phyloP scores from a whole-genome alignment of 2,113 vertebrate species.

The Muntiacus muntjak region DNA sequence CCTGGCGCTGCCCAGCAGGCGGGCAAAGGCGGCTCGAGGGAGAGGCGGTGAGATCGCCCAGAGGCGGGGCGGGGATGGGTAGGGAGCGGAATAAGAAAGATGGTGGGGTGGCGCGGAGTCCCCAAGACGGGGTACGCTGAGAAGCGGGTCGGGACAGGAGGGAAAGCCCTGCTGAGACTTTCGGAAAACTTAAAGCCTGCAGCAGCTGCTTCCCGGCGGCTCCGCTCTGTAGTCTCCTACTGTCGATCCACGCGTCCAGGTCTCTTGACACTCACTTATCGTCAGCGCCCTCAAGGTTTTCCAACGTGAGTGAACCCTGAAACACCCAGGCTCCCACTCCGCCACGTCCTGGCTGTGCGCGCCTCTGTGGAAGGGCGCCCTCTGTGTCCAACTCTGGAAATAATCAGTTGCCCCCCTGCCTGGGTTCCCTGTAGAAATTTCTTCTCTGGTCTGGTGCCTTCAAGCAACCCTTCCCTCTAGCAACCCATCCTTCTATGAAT shows the following conservation, averaged over 20 bases:
- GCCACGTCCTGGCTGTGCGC: fast-evolving
- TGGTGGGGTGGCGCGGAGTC: neutral
- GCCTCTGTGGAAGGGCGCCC: conserved; percentile 18
- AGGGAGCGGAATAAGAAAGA: neutral
- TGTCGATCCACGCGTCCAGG: neutral
- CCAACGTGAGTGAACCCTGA: neutral
- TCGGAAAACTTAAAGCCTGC: conserved; percentile 8
- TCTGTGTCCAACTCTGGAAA: conserved; percentile 22
- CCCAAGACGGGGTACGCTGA: neutral
- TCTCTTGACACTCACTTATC: neutral
- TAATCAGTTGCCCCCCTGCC: neutral
- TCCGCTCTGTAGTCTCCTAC: neutral
- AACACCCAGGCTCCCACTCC: neutral
- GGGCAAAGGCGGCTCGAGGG: neutral
- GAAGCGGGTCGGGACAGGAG: neutral
- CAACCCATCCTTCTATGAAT: neutral
- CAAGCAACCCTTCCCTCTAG: neutral
- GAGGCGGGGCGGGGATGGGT: neutral
- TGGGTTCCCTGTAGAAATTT: neutral
- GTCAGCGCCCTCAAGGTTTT: neutral
- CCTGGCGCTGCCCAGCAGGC: neutral
- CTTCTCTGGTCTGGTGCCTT: neutral
- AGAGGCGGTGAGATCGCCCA: neutral
- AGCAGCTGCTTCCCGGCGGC: neutral
- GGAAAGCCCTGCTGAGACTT: neutral